Conservation (phyloP, 2,888 invertebrate species). For the Anorthoa munda region DNA sequence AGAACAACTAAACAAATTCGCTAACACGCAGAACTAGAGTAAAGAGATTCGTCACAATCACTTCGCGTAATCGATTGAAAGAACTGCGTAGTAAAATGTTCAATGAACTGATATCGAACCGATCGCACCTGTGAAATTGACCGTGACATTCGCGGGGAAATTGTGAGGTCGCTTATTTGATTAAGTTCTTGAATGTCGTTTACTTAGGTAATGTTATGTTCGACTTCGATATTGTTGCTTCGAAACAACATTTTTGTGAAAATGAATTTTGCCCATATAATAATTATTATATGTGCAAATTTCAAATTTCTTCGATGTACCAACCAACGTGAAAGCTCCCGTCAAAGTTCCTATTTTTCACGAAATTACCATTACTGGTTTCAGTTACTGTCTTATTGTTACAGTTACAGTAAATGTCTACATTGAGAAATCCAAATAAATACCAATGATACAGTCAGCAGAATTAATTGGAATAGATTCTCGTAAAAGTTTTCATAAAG, state of each 20-base stretch:
- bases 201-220: background rate
- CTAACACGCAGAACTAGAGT: constrained; percentile 41
- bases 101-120: constrained; percentile 55
- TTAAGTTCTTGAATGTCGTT: background rate
- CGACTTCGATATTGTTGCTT: too few relatives aligned
- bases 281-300: too few relatives aligned
- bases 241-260: too few relatives aligned
- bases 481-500: background rate
- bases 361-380: background rate
- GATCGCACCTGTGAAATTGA: constrained; percentile 64
- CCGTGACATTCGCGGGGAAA: constrained; percentile 62
- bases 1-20: constrained; percentile 10
- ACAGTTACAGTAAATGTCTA: too few relatives aligned
- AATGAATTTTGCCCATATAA: too few relatives aligned
- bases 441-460: background rate
- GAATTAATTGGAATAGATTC: background rate
- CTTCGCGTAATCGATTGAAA: constrained; percentile 59
- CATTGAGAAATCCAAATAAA: too few relatives aligned
- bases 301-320: too few relatives aligned
- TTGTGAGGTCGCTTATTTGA: constrained; percentile 20
- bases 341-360: background rate
- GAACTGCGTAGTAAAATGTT: constrained; percentile 50
- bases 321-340: background rate
- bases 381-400: background rate
- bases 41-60: constrained; percentile 52